Evolutionary conservation across 2,888 invertebrate species (phyloP).

Genomic region (Clanis bilineata): DNA sequence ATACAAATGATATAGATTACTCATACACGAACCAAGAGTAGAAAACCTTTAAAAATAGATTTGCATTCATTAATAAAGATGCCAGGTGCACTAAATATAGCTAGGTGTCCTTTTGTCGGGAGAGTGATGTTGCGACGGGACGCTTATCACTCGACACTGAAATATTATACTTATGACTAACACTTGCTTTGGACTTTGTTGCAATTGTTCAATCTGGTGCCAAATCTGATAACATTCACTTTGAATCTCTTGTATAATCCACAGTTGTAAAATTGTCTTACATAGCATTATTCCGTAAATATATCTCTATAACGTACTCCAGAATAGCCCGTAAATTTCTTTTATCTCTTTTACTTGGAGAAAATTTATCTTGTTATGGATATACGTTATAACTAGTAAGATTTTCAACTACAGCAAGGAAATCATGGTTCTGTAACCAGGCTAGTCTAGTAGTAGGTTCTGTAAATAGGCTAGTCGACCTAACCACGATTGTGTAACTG

Average conservation of each 20-base stretch:
- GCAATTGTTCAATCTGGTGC: constrained; percentile 11
- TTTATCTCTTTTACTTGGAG: too few relatives aligned
- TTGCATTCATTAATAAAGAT: neutral
- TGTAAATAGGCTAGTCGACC: too few relatives aligned
- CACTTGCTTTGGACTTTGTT: constrained; percentile 4
- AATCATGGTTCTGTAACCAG: too few relatives aligned
- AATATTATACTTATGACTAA: constrained; percentile 13
- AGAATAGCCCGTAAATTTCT: too few relatives aligned
- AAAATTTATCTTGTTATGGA: too few relatives aligned
- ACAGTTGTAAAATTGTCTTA: neutral
- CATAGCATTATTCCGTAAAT: too few relatives aligned
- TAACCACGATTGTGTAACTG: too few relatives aligned
- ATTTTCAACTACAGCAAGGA: too few relatives aligned
- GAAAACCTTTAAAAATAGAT: neutral
- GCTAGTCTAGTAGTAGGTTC: too few relatives aligned
- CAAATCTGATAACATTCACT: constrained; percentile 23
- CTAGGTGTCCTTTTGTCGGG: neutral
- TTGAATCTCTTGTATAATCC: neutral
- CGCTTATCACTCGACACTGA: constrained; percentile 8
- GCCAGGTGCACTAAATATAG: neutral
- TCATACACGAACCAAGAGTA: neutral
- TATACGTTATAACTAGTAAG: too few relatives aligned
- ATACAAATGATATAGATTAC: neutral
- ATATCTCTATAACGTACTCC: too few relatives aligned
- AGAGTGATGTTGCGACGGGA: neutral